These are phyloP conservation scores for Magallana nippona DNA, from an alignment of 2,888 invertebrate species.

Conservation along the genomic window DNA sequence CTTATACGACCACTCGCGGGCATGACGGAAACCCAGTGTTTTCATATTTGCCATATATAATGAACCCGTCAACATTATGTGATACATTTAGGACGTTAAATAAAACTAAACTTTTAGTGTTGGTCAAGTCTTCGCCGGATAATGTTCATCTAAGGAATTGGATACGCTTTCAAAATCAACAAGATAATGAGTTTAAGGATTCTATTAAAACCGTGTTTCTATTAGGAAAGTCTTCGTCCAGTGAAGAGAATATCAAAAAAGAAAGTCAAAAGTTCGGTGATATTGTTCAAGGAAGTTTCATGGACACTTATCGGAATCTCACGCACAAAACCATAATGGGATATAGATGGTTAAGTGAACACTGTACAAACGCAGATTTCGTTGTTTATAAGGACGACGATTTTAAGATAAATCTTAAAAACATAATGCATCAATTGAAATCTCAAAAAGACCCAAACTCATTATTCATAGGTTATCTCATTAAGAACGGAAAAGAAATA, in stretches of 20 bases:
- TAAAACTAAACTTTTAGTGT: neutral
- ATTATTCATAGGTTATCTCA: neutral
- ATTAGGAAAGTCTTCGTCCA: neutral
- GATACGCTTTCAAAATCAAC: neutral
- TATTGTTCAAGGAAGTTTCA: neutral
- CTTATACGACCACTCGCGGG: too few relatives aligned
- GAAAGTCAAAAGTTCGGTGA: slow-evolving; percentile 2
- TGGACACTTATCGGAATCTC: neutral
- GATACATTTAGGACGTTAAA: neutral
- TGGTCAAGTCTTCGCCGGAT: neutral
- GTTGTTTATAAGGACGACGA: neutral
- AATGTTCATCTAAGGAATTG: neutral
- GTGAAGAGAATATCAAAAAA: neutral
- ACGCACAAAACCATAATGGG: slow-evolving; percentile 14
- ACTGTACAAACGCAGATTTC: neutral
- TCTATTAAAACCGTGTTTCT: neutral
- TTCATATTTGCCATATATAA: too few relatives aligned
- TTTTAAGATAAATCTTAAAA: neutral
- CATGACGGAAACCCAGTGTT: too few relatives aligned
- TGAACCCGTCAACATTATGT: neutral
- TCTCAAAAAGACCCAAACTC: neutral
- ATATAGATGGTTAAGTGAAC: neutral
- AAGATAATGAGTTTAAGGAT: neutral
- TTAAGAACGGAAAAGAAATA: neutral
- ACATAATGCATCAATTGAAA: neutral